phyloP scores from a whole-genome alignment of 2,113 vertebrate genomes.

The Fulica atra region DNA sequence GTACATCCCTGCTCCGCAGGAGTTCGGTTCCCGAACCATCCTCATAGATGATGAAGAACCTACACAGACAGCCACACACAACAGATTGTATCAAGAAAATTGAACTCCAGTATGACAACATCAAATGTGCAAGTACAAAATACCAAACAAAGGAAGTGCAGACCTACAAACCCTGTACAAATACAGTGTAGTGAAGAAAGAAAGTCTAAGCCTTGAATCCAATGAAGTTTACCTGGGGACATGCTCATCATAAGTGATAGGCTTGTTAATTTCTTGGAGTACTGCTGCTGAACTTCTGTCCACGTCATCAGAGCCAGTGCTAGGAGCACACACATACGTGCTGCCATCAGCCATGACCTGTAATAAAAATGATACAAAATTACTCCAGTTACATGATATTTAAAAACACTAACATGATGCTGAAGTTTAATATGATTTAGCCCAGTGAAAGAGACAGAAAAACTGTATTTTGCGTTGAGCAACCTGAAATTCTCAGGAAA shows the following conservation, averaged over 20 bases:
- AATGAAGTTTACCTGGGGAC: constrained; percentile 79
- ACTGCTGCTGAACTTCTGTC: neutral
- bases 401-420: neutral
- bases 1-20: constrained; percentile 78
- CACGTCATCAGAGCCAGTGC: constrained; percentile 5
- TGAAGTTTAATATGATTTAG: neutral
- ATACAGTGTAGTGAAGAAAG: neutral
- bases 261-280: constrained; percentile 22
- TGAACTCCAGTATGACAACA: neutral
- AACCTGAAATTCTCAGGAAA: neutral
- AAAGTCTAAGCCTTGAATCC: neutral
- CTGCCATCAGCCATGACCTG: constrained; percentile 89
- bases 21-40: constrained; percentile 91
- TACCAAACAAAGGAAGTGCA: neutral
- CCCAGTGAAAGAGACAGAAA: neutral
- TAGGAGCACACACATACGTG: constrained; percentile 62
- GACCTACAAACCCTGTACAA: neutral
- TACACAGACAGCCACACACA: constrained; percentile 40
- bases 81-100: neutral
- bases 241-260: constrained; percentile 69
- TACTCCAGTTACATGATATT: neutral
- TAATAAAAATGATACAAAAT: neutral
- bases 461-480: neutral
- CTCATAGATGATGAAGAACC: constrained; percentile 84
- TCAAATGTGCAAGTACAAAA: neutral